Conservation (phyloP, 2,888 invertebrate species). For the Pandemis corylana region DNA sequence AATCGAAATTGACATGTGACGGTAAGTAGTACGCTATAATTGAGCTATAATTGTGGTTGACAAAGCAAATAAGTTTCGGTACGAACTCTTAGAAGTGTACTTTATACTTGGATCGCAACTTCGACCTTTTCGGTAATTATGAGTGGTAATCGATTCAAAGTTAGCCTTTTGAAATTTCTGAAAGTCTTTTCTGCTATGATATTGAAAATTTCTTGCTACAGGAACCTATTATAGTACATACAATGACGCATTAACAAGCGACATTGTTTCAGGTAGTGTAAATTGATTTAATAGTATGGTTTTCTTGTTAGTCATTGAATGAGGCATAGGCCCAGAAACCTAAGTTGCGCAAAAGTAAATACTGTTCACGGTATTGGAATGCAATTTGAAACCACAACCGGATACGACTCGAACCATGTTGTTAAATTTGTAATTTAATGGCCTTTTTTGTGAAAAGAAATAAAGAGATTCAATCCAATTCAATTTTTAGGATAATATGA, state of each 20-base stretch:
- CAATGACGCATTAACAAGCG: not conserved
- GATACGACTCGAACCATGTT: constrained; percentile 38
- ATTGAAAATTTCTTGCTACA: too few relatives aligned
- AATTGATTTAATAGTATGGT: not conserved
- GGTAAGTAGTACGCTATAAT: not conserved
- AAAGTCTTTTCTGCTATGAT: too few relatives aligned
- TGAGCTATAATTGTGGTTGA: not conserved
- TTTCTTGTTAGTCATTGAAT: constrained; percentile 34
- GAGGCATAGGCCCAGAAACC: constrained; percentile 19
- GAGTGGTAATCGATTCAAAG: too few relatives aligned
- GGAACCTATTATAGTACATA: not conserved
- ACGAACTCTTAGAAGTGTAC: not conserved
- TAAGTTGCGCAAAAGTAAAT: constrained; percentile 50
- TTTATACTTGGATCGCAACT: not conserved
- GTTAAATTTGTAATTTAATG: constrained; percentile 31
- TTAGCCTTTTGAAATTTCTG: too few relatives aligned
- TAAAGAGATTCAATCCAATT: not conserved
- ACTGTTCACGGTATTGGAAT: constrained; percentile 61
- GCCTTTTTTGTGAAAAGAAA: constrained; percentile 7
- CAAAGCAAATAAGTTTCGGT: not conserved
- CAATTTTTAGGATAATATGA: not conserved
- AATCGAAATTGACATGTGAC: constrained; percentile 1
- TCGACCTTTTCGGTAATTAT: not conserved
- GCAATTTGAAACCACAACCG: constrained; percentile 48
- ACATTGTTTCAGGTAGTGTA: not conserved